Percentiles rank a stretch among this genome's conserved stretches.
These are phyloP conservation scores for Lichenostomus cassidix DNA, from an alignment of 2,113 vertebrate genomes.

Conservation along the genomic window DNA sequence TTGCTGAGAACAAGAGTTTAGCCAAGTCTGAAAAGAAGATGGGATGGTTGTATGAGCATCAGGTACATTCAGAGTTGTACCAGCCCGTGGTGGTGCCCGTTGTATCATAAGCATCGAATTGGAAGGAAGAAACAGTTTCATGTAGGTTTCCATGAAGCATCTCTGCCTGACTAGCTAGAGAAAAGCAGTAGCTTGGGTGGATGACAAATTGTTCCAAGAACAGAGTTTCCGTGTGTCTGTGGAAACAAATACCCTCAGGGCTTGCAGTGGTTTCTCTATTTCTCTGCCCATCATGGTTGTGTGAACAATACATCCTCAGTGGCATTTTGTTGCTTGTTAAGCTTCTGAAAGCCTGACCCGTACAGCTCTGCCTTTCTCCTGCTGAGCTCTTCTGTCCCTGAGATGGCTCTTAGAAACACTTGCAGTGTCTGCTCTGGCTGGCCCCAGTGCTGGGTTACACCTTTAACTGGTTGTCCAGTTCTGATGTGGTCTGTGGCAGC, in stretches of 20 bases:
- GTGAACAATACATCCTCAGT: background rate
- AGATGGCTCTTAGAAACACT: background rate
- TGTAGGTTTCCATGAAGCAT: background rate
- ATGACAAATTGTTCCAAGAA: constrained; percentile 12
- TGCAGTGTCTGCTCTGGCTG: accelerated
- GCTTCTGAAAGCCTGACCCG: background rate
- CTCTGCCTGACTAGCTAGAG: background rate
- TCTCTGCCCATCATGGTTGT: background rate
- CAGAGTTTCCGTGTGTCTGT: background rate
- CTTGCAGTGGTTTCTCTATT: background rate
- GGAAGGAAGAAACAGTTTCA: background rate
- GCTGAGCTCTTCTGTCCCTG: background rate
- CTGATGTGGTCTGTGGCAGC: background rate
- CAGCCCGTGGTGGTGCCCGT: background rate
- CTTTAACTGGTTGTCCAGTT: background rate
- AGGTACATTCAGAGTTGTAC: background rate
- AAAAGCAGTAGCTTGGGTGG: constrained; percentile 16
- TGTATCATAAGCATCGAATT: background rate
- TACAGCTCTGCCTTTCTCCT: background rate
- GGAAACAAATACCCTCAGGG: constrained; percentile 17
- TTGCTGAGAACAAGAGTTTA: background rate
- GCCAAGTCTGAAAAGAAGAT: background rate
- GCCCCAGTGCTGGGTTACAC: background rate
- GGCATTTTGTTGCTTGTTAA: background rate
- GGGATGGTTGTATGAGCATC: background rate